Conservation (phyloP, 2,888 invertebrate species). For the Cylindroiulus punctatus region DNA sequence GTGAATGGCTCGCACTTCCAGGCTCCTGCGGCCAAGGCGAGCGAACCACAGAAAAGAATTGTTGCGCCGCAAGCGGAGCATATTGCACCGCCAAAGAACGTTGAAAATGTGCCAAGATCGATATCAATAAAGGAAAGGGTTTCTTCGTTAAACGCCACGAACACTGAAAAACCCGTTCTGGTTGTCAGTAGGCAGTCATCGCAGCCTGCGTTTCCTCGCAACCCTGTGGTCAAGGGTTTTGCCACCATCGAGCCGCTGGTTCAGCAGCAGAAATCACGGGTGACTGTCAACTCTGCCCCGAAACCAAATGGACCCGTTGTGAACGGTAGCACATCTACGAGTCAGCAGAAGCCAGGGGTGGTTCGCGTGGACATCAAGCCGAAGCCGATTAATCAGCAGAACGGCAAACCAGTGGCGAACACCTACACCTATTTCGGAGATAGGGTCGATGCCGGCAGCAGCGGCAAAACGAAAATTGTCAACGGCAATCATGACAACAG, state of each 20-base stretch:
- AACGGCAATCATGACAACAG: slow-evolving; percentile 6
- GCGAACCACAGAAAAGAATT: background rate
- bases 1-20: background rate
- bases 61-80: background rate
- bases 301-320: slow-evolving; percentile 19
- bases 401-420: slow-evolving; percentile 14
- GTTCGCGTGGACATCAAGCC: slow-evolving; percentile 44
- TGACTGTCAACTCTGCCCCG: slow-evolving; percentile 21
- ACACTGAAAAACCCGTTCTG: slow-evolving; percentile 26
- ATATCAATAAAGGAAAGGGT: slow-evolving; percentile 27
- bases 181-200: background rate
- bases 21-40: background rate
- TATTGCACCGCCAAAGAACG: background rate
- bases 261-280: slow-evolving; percentile 50
- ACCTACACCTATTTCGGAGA: slow-evolving; percentile 46
- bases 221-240: slow-evolving; percentile 54
- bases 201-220: slow-evolving; percentile 15
- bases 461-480: background rate
- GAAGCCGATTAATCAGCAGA: background rate
- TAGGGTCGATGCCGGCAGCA: background rate
- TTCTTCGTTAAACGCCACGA: slow-evolving; percentile 33
- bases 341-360: background rate
- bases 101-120: background rate
- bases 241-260: slow-evolving; percentile 28
- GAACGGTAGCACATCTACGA: background rate